Percentiles rank a stretch among this genome's conserved stretches.
Conservation (phyloP, 2,888 invertebrate genomes). For the Conops quadrifasciatus region DNA sequence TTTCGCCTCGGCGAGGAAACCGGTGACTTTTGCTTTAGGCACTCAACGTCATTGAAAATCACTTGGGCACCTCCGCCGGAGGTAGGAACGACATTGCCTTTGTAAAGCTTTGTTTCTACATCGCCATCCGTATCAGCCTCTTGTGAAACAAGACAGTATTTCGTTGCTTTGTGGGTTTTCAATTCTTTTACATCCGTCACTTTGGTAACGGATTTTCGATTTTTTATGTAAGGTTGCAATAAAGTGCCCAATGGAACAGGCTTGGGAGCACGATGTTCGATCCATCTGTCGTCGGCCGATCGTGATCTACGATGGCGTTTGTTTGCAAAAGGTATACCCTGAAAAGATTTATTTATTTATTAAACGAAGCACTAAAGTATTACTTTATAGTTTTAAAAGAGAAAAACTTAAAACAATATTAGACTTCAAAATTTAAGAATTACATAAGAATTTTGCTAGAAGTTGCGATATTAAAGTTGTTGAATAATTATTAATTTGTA, state of each 20-base stretch:
- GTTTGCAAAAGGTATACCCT: conserved; percentile 76
- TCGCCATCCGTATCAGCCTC: conserved; percentile 92
- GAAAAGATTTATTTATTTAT: no score
- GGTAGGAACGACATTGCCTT: conserved; percentile 94
- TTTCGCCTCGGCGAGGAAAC: conserved; percentile 66
- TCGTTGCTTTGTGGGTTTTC: conserved; percentile 75
- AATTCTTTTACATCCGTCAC: conserved; percentile 82
- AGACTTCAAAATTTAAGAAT: no score
- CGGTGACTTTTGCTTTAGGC: conserved; percentile 83
- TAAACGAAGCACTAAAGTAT: no score
- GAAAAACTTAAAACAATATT: no score
- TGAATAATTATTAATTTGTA: no score
- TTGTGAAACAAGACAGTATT: conserved; percentile 93
- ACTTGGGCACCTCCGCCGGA: conserved; percentile 95
- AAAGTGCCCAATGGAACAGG: conserved; percentile 88
- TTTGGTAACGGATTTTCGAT: conserved; percentile 84
- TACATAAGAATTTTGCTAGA: no score
- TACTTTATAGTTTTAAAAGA: no score
- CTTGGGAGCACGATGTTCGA: conserved; percentile 86
- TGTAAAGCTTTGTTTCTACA: conserved; percentile 90
- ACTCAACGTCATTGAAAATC: conserved; percentile 94
- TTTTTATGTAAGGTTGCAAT: conserved; percentile 83
- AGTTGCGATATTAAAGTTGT: no score
- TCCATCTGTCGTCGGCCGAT: conserved; percentile 82
- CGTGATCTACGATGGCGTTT: conserved; percentile 81